These are phyloP conservation scores for Lepisosteus osseus DNA, from an alignment of 2,113 vertebrate species.

Conservation along the genomic window DNA sequence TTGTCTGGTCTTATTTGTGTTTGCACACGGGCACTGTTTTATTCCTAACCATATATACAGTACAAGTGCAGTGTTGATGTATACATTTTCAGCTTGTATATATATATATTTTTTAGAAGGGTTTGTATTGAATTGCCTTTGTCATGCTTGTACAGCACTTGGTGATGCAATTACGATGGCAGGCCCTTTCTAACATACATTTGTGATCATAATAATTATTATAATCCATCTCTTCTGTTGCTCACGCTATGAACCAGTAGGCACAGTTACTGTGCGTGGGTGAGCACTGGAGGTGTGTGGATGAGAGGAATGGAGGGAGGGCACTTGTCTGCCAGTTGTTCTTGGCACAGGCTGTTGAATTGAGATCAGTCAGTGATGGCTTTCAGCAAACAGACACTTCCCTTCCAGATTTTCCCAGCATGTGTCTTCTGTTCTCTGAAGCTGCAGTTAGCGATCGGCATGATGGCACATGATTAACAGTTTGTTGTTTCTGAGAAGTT, in stretches of 20 bases:
- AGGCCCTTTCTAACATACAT: background rate
- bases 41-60: too few species aligned
- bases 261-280: slow-evolving; percentile 8
- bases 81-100: too few species aligned
- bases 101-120: too few species aligned
- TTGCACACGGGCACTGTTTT: too few species aligned
- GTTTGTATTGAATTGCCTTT: background rate
- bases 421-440: background rate
- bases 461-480: slow-evolving; percentile 29
- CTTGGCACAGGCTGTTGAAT: too few species aligned
- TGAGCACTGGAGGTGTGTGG: background rate
- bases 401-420: too few species aligned
- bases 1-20: too few species aligned
- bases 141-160: background rate
- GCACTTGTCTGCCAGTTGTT: too few species aligned
- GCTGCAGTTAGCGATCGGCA: slow-evolving; percentile 10
- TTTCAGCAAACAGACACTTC: too few species aligned
- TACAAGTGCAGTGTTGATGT: too few species aligned
- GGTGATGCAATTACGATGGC: background rate
- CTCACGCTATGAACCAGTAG: background rate
- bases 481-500: slow-evolving; percentile 41
- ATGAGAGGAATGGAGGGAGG: background rate
- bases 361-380: too few species aligned
- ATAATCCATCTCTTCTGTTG: background rate
- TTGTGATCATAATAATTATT: slow-evolving; percentile 3